Base-by-base conservation (phyloP, 2,888 invertebrate genomes). In the Pseudoips prasinana region DNA sequence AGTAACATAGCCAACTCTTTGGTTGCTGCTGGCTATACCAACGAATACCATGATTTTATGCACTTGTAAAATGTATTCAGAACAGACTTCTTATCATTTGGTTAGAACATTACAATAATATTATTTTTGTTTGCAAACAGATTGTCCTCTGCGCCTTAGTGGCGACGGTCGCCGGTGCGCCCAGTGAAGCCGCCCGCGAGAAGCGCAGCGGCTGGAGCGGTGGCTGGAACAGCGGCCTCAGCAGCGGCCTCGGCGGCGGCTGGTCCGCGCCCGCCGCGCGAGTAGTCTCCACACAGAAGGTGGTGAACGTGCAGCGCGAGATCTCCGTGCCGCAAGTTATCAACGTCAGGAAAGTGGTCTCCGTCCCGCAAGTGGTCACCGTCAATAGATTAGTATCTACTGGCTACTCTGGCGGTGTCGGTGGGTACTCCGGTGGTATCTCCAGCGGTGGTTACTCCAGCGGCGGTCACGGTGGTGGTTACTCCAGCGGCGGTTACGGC, bases 291-390 rank as follows among this genome's bases (percentile, higher is more conserved):
- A 25, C 56, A 11, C 40, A 9, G 7, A 55, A 56, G 29, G 46
- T 55, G 7, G 56, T 55, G 14, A 52, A 56, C 32, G 56, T 55
- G 6, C 53, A 55, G 31, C 55, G 56, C 14, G 55, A 56, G 28
- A 33, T 55, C 8, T 36, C 39, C 7, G 53, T 52, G 9, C 56
- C 56, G 4, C 49, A 55, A 17, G 49, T 55, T 1, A 30, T 55
- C n/a, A 33, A 46, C n/a, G 56, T 55, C 20, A 39, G 49, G 22
- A 55, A 56, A 14, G 32, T 55, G 10, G 35, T 56, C 22, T 44
- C 37, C 1, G 55, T 46, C 10, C 56, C 56, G 7, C 52, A 49
- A 25, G 25, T 55, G 1, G 31, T 55, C 9, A 46, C 30, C n/a
- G 39, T 46, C 5, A 46, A 55, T 7, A 36, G 52, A 22, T 44